Conservation (phyloP, 2,888 invertebrate species). For the Epinotia demarniana region DNA sequence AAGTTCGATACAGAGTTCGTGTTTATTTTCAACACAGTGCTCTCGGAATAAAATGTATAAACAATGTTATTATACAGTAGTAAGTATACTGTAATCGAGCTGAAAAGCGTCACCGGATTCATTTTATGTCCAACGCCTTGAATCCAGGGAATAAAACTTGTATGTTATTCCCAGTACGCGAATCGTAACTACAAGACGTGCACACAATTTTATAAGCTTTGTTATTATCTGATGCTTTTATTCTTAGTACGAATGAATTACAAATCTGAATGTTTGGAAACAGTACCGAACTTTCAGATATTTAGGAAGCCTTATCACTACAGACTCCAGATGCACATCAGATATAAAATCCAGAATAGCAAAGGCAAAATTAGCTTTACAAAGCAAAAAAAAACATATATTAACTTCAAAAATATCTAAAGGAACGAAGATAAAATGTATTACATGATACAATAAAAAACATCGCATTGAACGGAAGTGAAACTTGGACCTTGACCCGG, state of each 20-base stretch:
- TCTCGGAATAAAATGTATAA: constrained; percentile 45
- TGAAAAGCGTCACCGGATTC: constrained; percentile 46
- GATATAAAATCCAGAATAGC: no score
- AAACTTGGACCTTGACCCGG: no score
- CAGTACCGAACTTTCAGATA: no score
- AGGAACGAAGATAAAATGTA: no score
- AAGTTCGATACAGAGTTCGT: constrained; percentile 32
- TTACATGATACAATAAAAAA: no score
- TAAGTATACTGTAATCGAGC: constrained; percentile 47
- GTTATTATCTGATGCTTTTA: constrained; percentile 17
- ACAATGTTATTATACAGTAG: constrained; percentile 47
- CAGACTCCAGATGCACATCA: no score
- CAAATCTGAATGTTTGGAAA: neutral
- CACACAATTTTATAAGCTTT: constrained; percentile 46
- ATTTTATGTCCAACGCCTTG: constrained; percentile 49
- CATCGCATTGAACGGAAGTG: no score
- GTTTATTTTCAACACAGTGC: constrained; percentile 33
- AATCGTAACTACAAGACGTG: constrained; percentile 49
- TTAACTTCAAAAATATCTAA: no score
- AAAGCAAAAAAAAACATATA: no score
- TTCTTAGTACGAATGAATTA: neutral
- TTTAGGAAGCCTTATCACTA: no score
- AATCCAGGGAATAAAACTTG: constrained; percentile 49
- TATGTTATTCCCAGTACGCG: constrained; percentile 49
- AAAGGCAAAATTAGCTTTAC: no score